phyloP scores from a whole-genome alignment of 2,797 vertebrate genomes.

The Gorsachius magnificus region DNA sequence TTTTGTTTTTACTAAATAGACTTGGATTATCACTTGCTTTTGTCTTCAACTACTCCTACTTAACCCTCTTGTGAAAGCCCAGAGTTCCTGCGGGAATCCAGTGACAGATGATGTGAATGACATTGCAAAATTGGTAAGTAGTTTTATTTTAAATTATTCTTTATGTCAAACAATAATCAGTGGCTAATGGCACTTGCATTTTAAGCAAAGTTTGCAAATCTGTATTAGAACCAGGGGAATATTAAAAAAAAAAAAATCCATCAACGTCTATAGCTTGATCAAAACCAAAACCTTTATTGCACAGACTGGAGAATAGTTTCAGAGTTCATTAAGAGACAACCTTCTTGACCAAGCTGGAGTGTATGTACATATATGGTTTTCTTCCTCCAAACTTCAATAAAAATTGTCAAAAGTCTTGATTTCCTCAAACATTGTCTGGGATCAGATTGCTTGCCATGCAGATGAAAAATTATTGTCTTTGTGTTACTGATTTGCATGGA shows the following conservation, averaged over 20 bases:
- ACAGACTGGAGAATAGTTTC: not conserved
- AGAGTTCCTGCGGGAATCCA: constrained; percentile 78
- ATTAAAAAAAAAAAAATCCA: not conserved
- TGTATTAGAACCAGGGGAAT: not conserved
- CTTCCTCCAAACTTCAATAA: not conserved
- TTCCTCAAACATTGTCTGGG: not conserved
- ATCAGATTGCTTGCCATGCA: not conserved
- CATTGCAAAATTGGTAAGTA: constrained; percentile 79
- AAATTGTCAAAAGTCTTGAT: not conserved
- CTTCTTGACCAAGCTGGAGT: not conserved
- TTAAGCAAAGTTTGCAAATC: not conserved
- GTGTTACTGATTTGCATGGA: not conserved
- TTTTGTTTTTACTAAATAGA: constrained; percentile 67
- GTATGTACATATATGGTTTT: not conserved
- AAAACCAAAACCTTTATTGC: not conserved
- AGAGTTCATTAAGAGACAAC: not conserved
- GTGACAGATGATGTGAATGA: constrained; percentile 85
- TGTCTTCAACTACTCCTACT: constrained; percentile 83
- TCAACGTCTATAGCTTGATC: not conserved
- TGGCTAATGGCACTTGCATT: not conserved
- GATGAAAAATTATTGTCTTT: not conserved
- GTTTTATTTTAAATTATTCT: constrained; percentile 5
- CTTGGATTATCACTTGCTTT: constrained; percentile 86
- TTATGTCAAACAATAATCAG: not conserved
- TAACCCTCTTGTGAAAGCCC: constrained; percentile 77